Evolutionary conservation across 2,888 invertebrate species (phyloP).

Genomic region (Drosophila siamana): DNA sequence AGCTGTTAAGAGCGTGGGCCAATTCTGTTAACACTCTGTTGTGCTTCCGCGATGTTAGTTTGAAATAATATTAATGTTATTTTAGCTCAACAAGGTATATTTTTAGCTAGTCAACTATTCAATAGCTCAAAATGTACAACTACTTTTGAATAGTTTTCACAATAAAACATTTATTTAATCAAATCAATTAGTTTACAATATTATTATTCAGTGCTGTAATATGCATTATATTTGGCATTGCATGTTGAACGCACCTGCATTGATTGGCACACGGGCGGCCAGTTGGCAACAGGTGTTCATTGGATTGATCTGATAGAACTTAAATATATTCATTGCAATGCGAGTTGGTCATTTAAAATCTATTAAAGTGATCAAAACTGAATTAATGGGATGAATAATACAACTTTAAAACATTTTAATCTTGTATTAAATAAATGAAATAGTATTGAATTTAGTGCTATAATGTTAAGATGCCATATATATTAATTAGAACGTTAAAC

Average conservation of each 20-base stretch:
- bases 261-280: constrained; percentile 51
- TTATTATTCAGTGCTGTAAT: not conserved
- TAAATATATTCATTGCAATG: not conserved
- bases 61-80: constrained; percentile 4
- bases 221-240: not conserved
- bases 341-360: not conserved
- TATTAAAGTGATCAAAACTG: not conserved
- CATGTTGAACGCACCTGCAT: constrained; percentile 20
- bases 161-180: too few relatives aligned
- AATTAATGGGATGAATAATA: not conserved
- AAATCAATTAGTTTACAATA: not conserved
- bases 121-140: not conserved
- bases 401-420: too few relatives aligned
- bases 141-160: not conserved
- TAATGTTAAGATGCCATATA: too few relatives aligned
- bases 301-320: constrained; percentile 41
- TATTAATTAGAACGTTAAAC: too few relatives aligned
- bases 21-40: not conserved
- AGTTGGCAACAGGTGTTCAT: constrained; percentile 52
- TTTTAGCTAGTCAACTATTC: not conserved
- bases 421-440: too few relatives aligned
- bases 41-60: constrained; percentile 23
- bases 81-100: constrained; percentile 25
- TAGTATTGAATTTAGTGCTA: too few relatives aligned
- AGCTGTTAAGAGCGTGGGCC: constrained; percentile 37